A percentile compares a stretch with the other conserved stretches of the same genome.
Evolutionary conservation across 2,113 vertebrate species (phyloP).

Genomic region (Acanthisitta chloris): DNA sequence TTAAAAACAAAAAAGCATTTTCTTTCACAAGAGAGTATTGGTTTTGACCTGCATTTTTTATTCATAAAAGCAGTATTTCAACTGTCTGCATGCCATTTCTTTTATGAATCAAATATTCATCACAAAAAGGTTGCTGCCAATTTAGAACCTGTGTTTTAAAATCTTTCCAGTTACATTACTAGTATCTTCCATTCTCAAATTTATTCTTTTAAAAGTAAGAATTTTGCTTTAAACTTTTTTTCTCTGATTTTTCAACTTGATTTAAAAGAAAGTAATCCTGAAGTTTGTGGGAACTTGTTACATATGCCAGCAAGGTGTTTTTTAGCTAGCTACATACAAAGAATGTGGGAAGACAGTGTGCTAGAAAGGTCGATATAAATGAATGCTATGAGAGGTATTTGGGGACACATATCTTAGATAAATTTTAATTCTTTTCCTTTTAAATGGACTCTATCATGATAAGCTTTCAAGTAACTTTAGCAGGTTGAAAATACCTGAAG

Average conservation of each 20-base stretch:
- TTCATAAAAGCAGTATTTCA: not conserved
- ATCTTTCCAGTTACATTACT: not conserved
- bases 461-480: constrained; percentile 17
- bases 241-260: not conserved
- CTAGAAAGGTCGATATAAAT: constrained; percentile 5
- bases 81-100: not conserved
- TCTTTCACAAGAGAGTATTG: not conserved
- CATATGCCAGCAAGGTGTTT: not conserved
- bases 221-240: not conserved
- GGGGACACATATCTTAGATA: not conserved
- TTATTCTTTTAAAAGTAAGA: not conserved
- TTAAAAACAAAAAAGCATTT: not conserved
- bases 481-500: constrained; percentile 18
- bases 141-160: not conserved
- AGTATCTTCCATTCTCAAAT: not conserved
- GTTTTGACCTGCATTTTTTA: not conserved
- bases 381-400: not conserved
- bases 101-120: not conserved
- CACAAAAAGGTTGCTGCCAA: not conserved
- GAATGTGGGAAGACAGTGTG: not conserved
- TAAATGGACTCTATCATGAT: constrained; percentile 11
- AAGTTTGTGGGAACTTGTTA: not conserved
- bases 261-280: not conserved
- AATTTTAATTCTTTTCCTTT: constrained; percentile 34
- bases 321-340: not conserved